Evolutionary conservation across 2,888 invertebrate genomes (phyloP).

Genomic region (Pecten maximus): DNA sequence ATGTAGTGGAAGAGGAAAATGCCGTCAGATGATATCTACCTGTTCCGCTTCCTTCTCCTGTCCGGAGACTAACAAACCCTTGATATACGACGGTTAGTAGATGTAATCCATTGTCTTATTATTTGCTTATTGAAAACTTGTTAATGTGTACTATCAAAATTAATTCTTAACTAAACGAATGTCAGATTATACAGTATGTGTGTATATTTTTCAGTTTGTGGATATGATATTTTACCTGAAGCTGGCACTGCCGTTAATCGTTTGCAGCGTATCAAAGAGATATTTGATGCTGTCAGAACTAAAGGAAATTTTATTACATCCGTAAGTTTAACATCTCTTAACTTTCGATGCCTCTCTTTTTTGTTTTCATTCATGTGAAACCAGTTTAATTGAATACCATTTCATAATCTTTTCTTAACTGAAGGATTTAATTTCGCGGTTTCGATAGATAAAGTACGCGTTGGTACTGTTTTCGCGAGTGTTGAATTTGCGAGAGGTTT

Average conservation of each 20-base stretch:
- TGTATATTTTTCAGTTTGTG: background rate
- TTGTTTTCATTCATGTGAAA: too few relatives aligned
- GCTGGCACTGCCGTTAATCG: background rate
- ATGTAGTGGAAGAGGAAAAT: background rate
- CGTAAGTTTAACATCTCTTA: background rate
- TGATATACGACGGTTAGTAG: background rate
- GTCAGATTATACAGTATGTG: background rate
- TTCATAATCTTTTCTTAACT: too few relatives aligned
- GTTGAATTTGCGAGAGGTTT: too few relatives aligned
- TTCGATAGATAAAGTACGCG: too few relatives aligned
- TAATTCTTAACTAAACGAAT: too few relatives aligned
- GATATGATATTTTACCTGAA: background rate
- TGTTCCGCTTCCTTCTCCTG: background rate
- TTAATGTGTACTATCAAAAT: too few relatives aligned
- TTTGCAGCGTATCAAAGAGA: background rate
- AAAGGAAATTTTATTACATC: background rate
- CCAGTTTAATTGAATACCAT: too few relatives aligned
- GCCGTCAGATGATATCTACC: background rate
- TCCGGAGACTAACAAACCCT: background rate
- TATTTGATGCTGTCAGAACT: slow-evolving; percentile 3
- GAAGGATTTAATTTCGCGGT: too few relatives aligned
- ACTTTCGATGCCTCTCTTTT: too few relatives aligned
- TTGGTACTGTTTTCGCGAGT: too few relatives aligned
- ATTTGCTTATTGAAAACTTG: background rate
- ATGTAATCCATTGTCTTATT: background rate